A percentile compares a stretch with the other conserved stretches of the same genome.
Conservation (phyloP, 2,888 invertebrate species). For the Lasioglossum villosulum region DNA sequence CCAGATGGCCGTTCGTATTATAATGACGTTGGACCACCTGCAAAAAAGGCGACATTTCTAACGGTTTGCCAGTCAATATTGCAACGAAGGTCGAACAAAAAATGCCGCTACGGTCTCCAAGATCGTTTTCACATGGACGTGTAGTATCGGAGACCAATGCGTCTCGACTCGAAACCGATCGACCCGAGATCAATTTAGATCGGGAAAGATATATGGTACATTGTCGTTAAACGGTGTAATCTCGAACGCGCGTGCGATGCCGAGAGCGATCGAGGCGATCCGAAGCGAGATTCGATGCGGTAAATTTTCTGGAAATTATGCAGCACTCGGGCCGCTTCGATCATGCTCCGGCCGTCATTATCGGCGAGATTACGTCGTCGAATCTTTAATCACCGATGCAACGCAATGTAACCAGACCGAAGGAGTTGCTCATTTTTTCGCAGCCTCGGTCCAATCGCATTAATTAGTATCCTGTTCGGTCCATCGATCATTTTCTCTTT, state of each 20-base stretch:
- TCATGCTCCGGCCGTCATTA: neutral
- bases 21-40: no score
- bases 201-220: neutral
- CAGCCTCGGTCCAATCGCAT: slow-evolving; percentile 32
- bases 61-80: no score
- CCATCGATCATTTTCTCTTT: slow-evolving; percentile 29
- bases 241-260: slow-evolving; percentile 12
- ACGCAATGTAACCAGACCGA: neutral
- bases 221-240: neutral
- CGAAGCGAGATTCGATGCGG: neutral
- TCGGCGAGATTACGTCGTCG: slow-evolving; percentile 34
- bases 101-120: neutral
- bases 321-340: neutral
- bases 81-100: no score
- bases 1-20: no score
- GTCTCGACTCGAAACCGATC: neutral
- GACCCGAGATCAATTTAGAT: neutral
- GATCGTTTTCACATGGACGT: neutral
- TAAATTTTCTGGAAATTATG: slow-evolving; percentile 23
- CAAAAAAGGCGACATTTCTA: no score
- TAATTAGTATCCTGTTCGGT: slow-evolving; percentile 48
- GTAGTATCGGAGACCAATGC: neutral
- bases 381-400: slow-evolving; percentile 48
- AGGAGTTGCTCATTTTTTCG: neutral
- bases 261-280: slow-evolving; percentile 14